Evolutionary conservation across 92 coral and sea anemone species (phyloP).

Genomic region (Zoanthus gigantus): DNA sequence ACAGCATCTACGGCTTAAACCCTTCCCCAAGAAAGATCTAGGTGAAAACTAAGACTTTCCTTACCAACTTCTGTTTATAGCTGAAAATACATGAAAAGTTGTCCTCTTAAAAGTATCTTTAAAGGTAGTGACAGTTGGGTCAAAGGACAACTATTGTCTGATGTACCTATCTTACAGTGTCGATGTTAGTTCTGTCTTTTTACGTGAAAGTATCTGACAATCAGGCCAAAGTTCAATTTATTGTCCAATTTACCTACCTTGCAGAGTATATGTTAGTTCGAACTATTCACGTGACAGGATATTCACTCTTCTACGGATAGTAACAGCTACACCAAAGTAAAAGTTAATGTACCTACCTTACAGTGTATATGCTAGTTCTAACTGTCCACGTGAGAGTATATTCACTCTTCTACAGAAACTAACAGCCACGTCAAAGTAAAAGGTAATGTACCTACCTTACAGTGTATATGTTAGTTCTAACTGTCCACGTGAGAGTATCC

Average conservation of each 20-base stretch:
- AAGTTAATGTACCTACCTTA: slow-evolving; percentile 67
- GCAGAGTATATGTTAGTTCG: slow-evolving; percentile 93
- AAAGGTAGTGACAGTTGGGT: slow-evolving; percentile 78
- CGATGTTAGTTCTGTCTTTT: slow-evolving; percentile 95
- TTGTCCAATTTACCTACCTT: slow-evolving; percentile 59
- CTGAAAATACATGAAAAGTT: too few relatives aligned
- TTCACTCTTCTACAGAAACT: slow-evolving; percentile 72
- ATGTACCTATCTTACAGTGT: slow-evolving; percentile 84
- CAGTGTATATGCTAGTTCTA: slow-evolving; percentile 93
- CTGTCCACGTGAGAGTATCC: slow-evolving; percentile 99
- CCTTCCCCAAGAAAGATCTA: too few relatives aligned
- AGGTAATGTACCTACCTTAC: slow-evolving; percentile 72
- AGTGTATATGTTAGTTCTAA: slow-evolving; percentile 93
- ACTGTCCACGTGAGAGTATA: slow-evolving; percentile 99
- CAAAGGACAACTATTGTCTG: neutral
- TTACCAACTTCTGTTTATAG: too few relatives aligned
- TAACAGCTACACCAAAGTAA: slow-evolving; percentile 50
- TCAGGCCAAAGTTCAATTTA: neutral
- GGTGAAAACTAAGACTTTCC: too few relatives aligned
- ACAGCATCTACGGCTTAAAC: too few relatives aligned
- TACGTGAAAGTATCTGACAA: slow-evolving; percentile 94
- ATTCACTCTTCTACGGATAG: slow-evolving; percentile 73
- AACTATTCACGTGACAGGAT: slow-evolving; percentile 97
- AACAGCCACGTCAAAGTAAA: slow-evolving; percentile 38
- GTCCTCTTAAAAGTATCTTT: slow-evolving; percentile 98